Percentiles rank a stretch among this genome's conserved stretches.
phyloP scores from a whole-genome alignment of 2,888 invertebrate species.

The Ditula angustiorana region DNA sequence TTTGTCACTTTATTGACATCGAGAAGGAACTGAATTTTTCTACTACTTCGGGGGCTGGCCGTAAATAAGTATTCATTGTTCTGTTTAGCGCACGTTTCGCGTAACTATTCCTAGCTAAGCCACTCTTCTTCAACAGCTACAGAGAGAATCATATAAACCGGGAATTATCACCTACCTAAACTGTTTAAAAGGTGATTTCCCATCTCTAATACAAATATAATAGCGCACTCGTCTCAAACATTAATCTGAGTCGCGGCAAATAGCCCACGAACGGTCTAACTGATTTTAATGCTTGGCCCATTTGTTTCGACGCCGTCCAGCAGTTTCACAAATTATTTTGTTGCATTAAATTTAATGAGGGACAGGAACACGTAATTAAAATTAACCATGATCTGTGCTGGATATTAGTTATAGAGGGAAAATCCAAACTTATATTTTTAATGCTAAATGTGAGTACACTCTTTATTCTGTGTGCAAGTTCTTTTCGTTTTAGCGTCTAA shows the following conservation, averaged over 20 bases:
- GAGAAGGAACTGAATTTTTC: too few relatives aligned
- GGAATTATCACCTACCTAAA: constrained; percentile 5
- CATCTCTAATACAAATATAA: constrained; percentile 36
- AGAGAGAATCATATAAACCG: not conserved
- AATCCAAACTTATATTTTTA: not conserved
- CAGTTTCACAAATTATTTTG: constrained; percentile 59
- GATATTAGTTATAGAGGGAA: constrained; percentile 46
- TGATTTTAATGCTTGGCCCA: constrained; percentile 65
- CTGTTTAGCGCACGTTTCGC: not conserved
- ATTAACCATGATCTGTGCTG: constrained; percentile 56
- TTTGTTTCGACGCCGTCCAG: constrained; percentile 49
- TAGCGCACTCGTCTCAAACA: constrained; percentile 22
- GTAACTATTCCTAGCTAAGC: not conserved
- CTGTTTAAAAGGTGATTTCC: not conserved
- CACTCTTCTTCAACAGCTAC: not conserved
- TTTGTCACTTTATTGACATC: too few relatives aligned
- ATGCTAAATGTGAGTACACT: too few relatives aligned
- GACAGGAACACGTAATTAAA: constrained; percentile 49
- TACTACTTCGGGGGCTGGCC: too few relatives aligned
- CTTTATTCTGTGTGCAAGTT: too few relatives aligned
- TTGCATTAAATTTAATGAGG: constrained; percentile 62
- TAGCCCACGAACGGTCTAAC: constrained; percentile 52
- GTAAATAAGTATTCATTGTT: not conserved
- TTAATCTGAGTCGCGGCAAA: constrained; percentile 33
- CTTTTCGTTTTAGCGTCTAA: too few relatives aligned